Base-by-base conservation (phyloP, 2,797 vertebrate genomes). In the Neosilurus mollespiculum region DNA sequence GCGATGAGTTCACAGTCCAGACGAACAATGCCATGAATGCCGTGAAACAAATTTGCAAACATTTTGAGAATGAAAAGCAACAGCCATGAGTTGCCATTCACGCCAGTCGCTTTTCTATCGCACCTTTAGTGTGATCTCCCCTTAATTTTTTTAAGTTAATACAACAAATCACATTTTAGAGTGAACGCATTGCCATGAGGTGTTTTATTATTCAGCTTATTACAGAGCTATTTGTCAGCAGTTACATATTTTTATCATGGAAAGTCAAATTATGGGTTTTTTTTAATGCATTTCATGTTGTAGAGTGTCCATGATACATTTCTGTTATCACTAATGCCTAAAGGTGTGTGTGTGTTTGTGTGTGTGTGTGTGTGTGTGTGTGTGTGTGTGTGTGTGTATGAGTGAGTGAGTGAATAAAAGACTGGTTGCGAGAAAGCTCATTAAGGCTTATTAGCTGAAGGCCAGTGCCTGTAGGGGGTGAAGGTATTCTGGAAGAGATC, bases 381-480 rank as follows among this genome's bases (percentile, higher is more conserved):
- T 71, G 66, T 15, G 71, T 65, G 43, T 54, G 70, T 82, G 24
- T 61, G 49, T 26, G 78, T 56, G 51, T 62, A 67, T 73, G 79
- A n/a, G 51, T 81, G 34, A 15, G 75, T 34, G 18, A 4, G 56
- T 51, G 1, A 16, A 16, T 18, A 43, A 58, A 43, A 71, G 7
- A 18, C 58, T 24, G 8, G 61, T 70, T 12, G 30, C 9, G 24
- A 66, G 53, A 70, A 16, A 8, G 65, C 49, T 85, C 59, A 58
- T 83, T 77, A 83, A 81, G 78, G 34, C n/a, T 78, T 51, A 20
- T 81, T 83, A 77, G 65, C 71, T 71, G 78, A 83, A 81, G 66
- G 80, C 67, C 66, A 65, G 66, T 82, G 75, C 15, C 34, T 43
- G 66, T 49, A 54, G 72, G 65, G 66, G 71, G 77, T 83, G 58